These are phyloP conservation scores for Vidua macroura DNA, from an alignment of 2,113 vertebrate species.

Conservation along the genomic window DNA sequence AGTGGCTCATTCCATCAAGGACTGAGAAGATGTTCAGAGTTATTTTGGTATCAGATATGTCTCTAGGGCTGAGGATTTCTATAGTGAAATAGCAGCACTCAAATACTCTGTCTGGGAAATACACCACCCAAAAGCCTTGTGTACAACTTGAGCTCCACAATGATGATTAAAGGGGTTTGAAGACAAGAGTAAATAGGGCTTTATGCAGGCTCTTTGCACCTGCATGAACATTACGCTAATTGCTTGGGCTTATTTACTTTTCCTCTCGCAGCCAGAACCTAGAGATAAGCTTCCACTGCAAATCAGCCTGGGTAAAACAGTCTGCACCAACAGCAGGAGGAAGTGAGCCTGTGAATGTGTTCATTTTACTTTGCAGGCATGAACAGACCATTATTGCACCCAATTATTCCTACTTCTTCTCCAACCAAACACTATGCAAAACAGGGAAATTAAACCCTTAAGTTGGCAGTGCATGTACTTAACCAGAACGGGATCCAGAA, in stretches of 20 bases:
- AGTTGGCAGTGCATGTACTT: background rate
- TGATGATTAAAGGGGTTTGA: conserved; percentile 8
- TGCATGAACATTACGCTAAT: conserved; percentile 28
- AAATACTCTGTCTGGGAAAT: background rate
- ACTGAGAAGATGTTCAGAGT: background rate
- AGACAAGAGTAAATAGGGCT: conserved; percentile 22
- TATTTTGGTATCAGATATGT: conserved; percentile 11
- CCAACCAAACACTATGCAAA: conserved; percentile 18
- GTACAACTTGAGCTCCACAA: background rate
- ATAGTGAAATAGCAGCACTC: background rate
- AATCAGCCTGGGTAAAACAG: conserved; percentile 21
- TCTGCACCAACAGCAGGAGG: conserved; percentile 5
- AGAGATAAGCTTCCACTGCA: conserved; percentile 37
- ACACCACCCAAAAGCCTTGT: background rate
- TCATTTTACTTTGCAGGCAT: conserved; percentile 38
- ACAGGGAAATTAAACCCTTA: conserved; percentile 5
- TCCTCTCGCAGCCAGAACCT: conserved; percentile 12
- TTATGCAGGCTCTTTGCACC: conserved; percentile 43
- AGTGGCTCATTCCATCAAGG: background rate
- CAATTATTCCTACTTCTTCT: conserved; percentile 43
- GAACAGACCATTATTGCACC: conserved; percentile 6
- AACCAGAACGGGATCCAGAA: background rate
- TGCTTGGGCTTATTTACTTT: conserved; percentile 54
- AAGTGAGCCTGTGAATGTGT: conserved; percentile 14
- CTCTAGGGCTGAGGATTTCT: conserved; percentile 8